Evolutionary conservation across 2,888 invertebrate species (phyloP), one percentile per base, ranked within the genome.

Genomic region (Thymelicus sylvestris): DNA sequence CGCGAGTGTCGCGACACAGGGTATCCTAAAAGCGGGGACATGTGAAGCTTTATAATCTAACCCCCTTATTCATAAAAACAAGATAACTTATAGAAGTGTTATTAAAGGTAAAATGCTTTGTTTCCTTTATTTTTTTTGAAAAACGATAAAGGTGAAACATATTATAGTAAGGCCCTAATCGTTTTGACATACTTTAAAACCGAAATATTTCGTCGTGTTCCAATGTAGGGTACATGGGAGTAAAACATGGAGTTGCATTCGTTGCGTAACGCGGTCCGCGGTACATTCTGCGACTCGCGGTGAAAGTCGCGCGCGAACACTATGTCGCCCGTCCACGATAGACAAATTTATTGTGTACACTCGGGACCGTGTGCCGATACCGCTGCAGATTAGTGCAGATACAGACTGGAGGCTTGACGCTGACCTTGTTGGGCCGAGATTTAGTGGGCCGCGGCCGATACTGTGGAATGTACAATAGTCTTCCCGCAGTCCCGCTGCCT

Each of bases 191-290:
- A 31, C 31, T 31, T 31, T 31, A 31, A 31, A 41, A 41, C 41
- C 41, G 41, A 44, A 44, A 44, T 44, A 44, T 44, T 44, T 10
- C 0, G 8, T 8, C 12, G 8, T 41, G 41, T 41, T 41, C 8
- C 7, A 8, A 41, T 8, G 7, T n/a, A n/a, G n/a, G n/a, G n/a
- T n/a, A n/a, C n/a, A n/a, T n/a, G n/a, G n/a, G n/a, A n/a, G n/a
- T 44, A 62, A 24, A 24, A 48, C 50, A n/a, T 13, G 12, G 31
- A 5, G 73, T 77, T 72, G 73, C 76, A 74, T 74, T 71, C 31
- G 72, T 77, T 77, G 74, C 75, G 73, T 75, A 75, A 78, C 64
- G 39, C 67, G 70, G 74, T 69, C 75, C 75, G 19, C 6, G 44
- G 6, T 66, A 72, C 74, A 8, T 6, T 13, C 47, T 10, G 31